Evolutionary conservation across 2,888 invertebrate species (phyloP), one percentile per base, ranked within the genome.

Genomic region (Dasypolia templi): DNA sequence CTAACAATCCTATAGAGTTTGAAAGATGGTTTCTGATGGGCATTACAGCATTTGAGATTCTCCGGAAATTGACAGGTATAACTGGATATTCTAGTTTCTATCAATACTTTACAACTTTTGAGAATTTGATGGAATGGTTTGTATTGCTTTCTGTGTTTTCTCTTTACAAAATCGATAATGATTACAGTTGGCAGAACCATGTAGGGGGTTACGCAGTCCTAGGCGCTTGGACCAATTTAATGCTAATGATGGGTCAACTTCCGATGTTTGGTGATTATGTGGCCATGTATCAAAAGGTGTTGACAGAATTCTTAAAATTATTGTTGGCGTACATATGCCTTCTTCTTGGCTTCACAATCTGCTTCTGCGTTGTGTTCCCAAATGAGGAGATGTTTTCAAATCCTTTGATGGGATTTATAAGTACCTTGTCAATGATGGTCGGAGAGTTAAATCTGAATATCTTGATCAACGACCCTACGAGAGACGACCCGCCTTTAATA

Each of bases 201-300:
- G 97, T 98, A 2, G 98, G 98, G 0, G 98, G 98, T 0, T 98
- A 98, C 89, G 98, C 98, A 0, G 98, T 98, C 0, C 94, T 98
- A 2, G 97, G 98, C 55, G 98, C 98, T 19, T 98, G 98, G 98
- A 98, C 98, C 3, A 98, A 98, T 92, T 96, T 98, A 29, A 98
- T 98, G 98, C 91, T 98, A 67, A 98, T 98, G 98, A 98, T 99
- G 91, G 99, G 99, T 6, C 98, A 98, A 88, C 94, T 99, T 64
- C 99, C 99, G 0, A 97, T 98, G 92, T 98, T 99, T 88, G 99
- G 98, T 58, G 98, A 98, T 46, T 99, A 99, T 90, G 98, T 99
- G 1, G 98, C 98, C 1, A 98, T 98, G 98, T 98, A 98, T 86
- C 98, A 98, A 2, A 97, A 98, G 91, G 98, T 98, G 0, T 97